Evolutionary conservation across 2,888 invertebrate species (phyloP), one percentile per base, ranked within the genome.

Genomic region (Volucella bombylans): DNA sequence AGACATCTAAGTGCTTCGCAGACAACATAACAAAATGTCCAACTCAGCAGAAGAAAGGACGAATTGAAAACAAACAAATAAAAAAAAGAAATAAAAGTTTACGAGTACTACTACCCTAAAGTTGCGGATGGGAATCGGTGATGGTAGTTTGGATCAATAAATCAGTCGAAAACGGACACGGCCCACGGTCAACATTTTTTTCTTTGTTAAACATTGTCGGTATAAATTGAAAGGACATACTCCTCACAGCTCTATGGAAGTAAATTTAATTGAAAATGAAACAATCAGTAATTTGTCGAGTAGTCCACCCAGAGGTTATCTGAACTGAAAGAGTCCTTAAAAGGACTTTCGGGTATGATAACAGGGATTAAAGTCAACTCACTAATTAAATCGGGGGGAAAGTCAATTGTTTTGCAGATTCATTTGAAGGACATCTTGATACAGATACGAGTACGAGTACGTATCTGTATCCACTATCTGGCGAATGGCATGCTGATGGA

Each of bases 1-100:
- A 67, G 57, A 41, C 57, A 49, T 67, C 55, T 57, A 65, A 74
- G 74, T 74, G 57, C 59, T 71, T 71, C 45, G n/a, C 49, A 9
- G n/a, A 10, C 0, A 61, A 52, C 71, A 71, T 68, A 68, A 61
- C 45, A 64, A 41, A 65, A 39, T 59, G 69, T 59, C 68, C 55
- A 45, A 68, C 43, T 59, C 59, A 47, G 49, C 57, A 65, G 59
- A 73, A 52, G 59, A 45, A 12, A 18, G 12, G 15, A 67, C 43
- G 10, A 65, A 55, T 6, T 31, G 31, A 31, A 31, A 31, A 31
- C 0, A 31, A 31, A 31, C 0, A 31, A 6, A 31, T 6, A 31
- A 47, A 47, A 47, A 47, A 47, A 47, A 1, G 47, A 1, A 41
- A 50, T 41, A 50, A 71, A 71, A 61, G 8, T 68, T 39, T 68